A percentile compares a stretch with the other conserved stretches of the same genome.
phyloP scores from a whole-genome alignment of 2,888 invertebrate genomes.

The Therioaphis trifolii region DNA sequence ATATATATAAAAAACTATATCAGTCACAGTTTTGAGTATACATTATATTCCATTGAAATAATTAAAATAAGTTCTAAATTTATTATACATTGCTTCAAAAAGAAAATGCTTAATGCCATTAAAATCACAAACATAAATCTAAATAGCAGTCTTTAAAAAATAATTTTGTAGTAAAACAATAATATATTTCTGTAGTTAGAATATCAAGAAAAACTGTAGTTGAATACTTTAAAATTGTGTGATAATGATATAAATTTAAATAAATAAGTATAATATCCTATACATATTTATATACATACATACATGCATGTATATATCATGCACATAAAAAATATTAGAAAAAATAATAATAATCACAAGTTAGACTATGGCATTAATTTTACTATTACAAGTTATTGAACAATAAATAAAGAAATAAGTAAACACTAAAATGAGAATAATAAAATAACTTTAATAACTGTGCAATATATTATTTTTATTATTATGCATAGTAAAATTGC shows the following conservation, averaged over 20 bases:
- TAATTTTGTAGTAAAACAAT: slow-evolving; percentile 38
- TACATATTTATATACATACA: background rate
- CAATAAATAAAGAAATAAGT: background rate
- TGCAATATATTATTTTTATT: slow-evolving; percentile 23
- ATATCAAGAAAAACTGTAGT: slow-evolving; percentile 18
- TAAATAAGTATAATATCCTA: background rate
- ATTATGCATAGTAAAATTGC: background rate
- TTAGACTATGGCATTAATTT: background rate
- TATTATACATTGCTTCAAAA: slow-evolving; percentile 32
- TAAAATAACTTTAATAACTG: slow-evolving; percentile 13
- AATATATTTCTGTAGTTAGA: slow-evolving; percentile 14
- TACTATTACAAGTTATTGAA: background rate
- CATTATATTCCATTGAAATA: slow-evolving; percentile 41
- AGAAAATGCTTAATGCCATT: slow-evolving; percentile 51
- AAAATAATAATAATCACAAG: slow-evolving; percentile 29
- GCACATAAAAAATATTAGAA: background rate
- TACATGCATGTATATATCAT: background rate
- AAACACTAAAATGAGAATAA: background rate
- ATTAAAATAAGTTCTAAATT: slow-evolving; percentile 27
- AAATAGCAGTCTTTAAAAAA: slow-evolving; percentile 61
- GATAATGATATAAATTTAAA: slow-evolving; percentile 11
- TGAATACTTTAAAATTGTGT: background rate
- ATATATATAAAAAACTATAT: slow-evolving; percentile 42
- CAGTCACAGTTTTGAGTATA: slow-evolving; percentile 57
- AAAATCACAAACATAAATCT: slow-evolving; percentile 59